Evolutionary conservation across 2,888 invertebrate genomes (phyloP).

Genomic region (Aphidius colemani): DNA sequence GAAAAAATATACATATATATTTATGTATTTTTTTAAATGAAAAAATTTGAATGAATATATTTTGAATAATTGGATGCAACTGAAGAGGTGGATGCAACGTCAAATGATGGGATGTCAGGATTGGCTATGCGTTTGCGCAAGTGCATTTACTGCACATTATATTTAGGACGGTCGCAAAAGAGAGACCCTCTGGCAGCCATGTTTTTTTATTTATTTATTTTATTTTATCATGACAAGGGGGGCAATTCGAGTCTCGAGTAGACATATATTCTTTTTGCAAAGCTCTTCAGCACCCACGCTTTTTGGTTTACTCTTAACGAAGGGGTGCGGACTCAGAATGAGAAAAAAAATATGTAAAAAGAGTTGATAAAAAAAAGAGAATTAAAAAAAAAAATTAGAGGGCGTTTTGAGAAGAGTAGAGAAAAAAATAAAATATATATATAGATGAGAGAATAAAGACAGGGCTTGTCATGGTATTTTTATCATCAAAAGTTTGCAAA

Average conservation of each 20-base stretch:
- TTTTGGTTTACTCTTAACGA: constrained; percentile 45
- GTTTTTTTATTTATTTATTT: constrained; percentile 39
- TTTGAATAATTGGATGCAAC: too few species aligned
- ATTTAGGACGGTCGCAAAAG: constrained; percentile 27
- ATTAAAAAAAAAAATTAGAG: constrained; percentile 4
- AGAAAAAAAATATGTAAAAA: constrained; percentile 4
- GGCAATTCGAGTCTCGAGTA: constrained; percentile 51
- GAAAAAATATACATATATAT: neutral
- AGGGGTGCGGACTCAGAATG: constrained; percentile 35
- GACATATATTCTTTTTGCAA: constrained; percentile 45
- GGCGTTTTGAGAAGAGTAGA: neutral
- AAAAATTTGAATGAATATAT: constrained; percentile 1
- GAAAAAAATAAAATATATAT: neutral
- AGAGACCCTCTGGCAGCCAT: constrained; percentile 48
- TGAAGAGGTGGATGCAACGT: too few species aligned
- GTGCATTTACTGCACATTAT: constrained; percentile 16
- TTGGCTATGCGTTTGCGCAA: constrained; percentile 9
- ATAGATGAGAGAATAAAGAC: neutral
- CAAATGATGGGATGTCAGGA: constrained; percentile 13
- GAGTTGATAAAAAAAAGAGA: constrained; percentile 11
- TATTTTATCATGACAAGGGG: constrained; percentile 37
- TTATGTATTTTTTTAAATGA: neutral
- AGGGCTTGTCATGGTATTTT: too few species aligned
- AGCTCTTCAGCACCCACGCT: constrained; percentile 52
- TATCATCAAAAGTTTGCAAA: neutral